These are phyloP conservation scores for Polydrusus tereticollis DNA, from an alignment of 2,888 invertebrate genomes.

Conservation along the genomic window DNA sequence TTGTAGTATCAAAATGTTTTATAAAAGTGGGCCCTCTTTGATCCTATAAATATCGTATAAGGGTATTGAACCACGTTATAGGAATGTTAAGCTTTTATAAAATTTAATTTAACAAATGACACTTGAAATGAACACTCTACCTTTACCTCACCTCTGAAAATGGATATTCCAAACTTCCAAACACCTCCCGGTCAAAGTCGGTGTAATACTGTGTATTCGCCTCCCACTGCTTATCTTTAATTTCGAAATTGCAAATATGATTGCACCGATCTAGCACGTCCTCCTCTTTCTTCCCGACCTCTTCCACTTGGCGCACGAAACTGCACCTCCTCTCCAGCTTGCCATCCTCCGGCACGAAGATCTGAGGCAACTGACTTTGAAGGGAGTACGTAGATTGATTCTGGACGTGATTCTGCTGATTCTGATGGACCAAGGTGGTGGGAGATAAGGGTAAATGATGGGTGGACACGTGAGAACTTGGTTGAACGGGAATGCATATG, in stretches of 20 bases:
- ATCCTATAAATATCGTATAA: no score
- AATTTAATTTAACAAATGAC: no score
- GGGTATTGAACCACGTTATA: no score
- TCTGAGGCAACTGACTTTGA: conserved; percentile 69
- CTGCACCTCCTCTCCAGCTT: conserved; percentile 67
- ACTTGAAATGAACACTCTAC: not conserved
- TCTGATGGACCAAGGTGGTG: conserved; percentile 58
- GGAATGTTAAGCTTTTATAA: no score
- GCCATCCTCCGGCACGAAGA: conserved; percentile 68
- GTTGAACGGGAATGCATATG: conserved; percentile 68
- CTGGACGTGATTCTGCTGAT: conserved; percentile 53
- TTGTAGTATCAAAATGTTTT: no score
- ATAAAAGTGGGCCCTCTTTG: no score
- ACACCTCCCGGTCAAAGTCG: conserved; percentile 63
- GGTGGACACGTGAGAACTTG: conserved; percentile 13
- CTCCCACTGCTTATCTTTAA: conserved; percentile 64
- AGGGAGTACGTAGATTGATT: conserved; percentile 63
- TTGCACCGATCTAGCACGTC: conserved; percentile 64
- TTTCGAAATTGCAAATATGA: conserved; percentile 66
- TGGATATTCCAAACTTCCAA: conserved; percentile 67
- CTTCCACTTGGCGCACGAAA: conserved; percentile 69
- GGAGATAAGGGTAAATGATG: conserved; percentile 57
- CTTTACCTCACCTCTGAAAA: conserved; percentile 65
- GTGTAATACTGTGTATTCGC: conserved; percentile 61
- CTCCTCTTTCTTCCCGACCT: conserved; percentile 64